A percentile compares a stretch with the other conserved stretches of the same genome.
These are phyloP conservation scores for Suricata suricatta DNA, from an alignment of 2,113 vertebrate genomes.

Conservation along the genomic window DNA sequence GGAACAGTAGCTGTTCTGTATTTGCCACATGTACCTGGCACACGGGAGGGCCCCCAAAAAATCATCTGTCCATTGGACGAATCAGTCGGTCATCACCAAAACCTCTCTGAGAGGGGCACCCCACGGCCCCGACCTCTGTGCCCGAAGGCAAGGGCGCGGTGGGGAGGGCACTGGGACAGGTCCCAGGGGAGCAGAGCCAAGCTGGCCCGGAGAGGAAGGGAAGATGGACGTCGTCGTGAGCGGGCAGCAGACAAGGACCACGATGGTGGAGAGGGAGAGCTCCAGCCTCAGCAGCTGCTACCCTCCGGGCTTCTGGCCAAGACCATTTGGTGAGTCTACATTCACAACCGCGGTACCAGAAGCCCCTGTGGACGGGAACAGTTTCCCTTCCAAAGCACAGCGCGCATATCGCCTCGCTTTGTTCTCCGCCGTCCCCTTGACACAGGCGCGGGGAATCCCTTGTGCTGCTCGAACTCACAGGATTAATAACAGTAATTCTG, in stretches of 20 bases:
- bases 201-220: not conserved
- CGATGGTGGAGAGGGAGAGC: not conserved
- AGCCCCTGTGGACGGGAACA: not conserved
- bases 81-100: not conserved
- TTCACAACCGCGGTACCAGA: not conserved
- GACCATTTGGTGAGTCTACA: constrained; percentile 18
- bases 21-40: not conserved
- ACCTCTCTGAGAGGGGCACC: not conserved
- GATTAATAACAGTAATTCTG: not conserved
- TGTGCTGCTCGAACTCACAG: not conserved
- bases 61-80: not conserved
- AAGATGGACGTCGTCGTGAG: not conserved
- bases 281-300: not conserved
- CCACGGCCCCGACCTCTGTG: not conserved
- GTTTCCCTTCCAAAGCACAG: not conserved
- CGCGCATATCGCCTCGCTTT: not conserved
- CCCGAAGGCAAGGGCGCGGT: not conserved
- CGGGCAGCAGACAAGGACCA: not conserved
- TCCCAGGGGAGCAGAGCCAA: not conserved
- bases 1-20: not conserved
- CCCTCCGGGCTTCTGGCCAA: not conserved
- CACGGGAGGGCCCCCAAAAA: not conserved
- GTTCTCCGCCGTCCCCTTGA: not conserved
- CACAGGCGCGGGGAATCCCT: not conserved
- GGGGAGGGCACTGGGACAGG: accelerated